These are phyloP conservation scores for Nephrotoma guestfalica DNA, from an alignment of 2,888 invertebrate genomes.

Conservation along the genomic window DNA sequence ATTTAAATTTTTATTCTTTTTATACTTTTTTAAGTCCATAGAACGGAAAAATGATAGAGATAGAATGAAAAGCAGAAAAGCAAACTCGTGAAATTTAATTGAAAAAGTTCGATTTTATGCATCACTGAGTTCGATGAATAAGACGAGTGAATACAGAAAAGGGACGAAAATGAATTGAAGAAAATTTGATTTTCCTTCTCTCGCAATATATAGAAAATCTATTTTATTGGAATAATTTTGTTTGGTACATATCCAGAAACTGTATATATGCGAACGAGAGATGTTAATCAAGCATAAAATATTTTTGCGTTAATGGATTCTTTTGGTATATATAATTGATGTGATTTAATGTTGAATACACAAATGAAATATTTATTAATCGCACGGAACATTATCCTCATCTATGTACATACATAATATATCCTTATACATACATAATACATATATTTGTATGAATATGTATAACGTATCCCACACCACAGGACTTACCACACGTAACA, in stretches of 20 bases:
- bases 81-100: not conserved
- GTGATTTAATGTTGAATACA: not conserved
- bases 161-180: not conserved
- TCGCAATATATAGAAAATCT: not conserved
- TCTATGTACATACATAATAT: not conserved
- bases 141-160: not conserved
- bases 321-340: not conserved
- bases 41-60: not conserved
- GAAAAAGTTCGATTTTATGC: not conserved
- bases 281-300: not conserved
- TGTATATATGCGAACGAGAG: not conserved
- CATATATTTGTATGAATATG: too few relatives aligned
- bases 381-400: not conserved
- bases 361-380: not conserved
- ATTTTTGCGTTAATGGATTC: not conserved
- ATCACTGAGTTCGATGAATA: not conserved
- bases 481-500: not conserved
- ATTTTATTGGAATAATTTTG: not conserved
- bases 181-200: not conserved
- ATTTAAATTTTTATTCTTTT: not conserved
- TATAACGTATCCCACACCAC: not conserved
- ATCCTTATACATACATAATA: not conserved
- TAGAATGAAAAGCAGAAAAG: not conserved
- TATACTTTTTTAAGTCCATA: not conserved
- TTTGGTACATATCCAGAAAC: too few relatives aligned